These are phyloP conservation scores for Listrodromus nycthemerus DNA, from an alignment of 2,888 invertebrate genomes.

Conservation along the genomic window DNA sequence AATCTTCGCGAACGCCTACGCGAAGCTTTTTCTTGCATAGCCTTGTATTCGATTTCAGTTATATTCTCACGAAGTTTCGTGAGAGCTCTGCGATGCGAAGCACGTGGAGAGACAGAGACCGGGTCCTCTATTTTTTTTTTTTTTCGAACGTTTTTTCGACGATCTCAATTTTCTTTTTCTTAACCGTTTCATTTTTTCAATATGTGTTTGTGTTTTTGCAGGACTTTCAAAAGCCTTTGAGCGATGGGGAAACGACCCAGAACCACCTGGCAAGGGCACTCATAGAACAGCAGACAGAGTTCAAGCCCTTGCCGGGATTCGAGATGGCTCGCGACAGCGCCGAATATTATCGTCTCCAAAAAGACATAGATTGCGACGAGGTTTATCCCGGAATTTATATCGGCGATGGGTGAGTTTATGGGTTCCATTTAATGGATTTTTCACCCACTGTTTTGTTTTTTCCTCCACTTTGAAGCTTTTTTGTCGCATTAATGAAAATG, in stretches of 20 bases:
- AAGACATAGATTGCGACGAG: constrained; percentile 89
- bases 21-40: constrained; percentile 31
- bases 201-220: constrained; percentile 53
- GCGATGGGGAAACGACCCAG: constrained; percentile 75
- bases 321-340: constrained; percentile 71
- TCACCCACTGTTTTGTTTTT: background rate
- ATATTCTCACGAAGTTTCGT: constrained; percentile 30
- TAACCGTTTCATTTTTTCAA: constrained; percentile 32
- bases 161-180: constrained; percentile 12
- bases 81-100: constrained; percentile 70
- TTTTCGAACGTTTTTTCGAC: background rate
- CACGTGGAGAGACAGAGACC: constrained; percentile 77
- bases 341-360: constrained; percentile 74
- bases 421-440: constrained; percentile 23
- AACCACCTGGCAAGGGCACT: constrained; percentile 67
- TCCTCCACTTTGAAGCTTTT: constrained; percentile 13
- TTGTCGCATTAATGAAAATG: background rate
- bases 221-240: constrained; percentile 76
- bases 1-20: constrained; percentile 39
- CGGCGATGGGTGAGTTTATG: constrained; percentile 89
- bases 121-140: constrained; percentile 66
- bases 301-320: constrained; percentile 75
- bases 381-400: constrained; percentile 91
- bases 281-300: constrained; percentile 70
- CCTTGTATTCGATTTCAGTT: constrained; percentile 28